Base-by-base conservation (phyloP, 2,888 invertebrate genomes). In the Ochlodes sylvanus region DNA sequence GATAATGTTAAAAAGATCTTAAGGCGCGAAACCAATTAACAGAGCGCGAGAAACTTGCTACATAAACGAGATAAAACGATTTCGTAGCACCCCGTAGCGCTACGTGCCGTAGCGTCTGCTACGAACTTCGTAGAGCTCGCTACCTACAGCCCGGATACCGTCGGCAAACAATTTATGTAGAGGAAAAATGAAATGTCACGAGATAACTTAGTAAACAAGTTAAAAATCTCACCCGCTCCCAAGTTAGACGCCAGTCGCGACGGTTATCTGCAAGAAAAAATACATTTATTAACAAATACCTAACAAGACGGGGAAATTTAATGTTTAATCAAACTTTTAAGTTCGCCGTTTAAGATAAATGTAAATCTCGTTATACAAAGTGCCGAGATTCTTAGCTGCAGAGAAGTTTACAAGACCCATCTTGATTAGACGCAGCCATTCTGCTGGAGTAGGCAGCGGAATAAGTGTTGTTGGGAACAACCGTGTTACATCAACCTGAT, bases 361-460 rank as follows among this genome's bases (percentile, higher is more conserved):
- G 52, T 50, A 52, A 38, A 58, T 65, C 47, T 52, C 15, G 41
- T 60, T 52, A 42, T 41, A 41, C 41, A 58, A 60, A 66, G 42
- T 60, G 58, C 10, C 34, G 52, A 66, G 41, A 41, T 65, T 66
- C 60, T 42, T 66, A 66, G 54, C 54, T 60, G 66, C 14, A 5
- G 54, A 57, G 64, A 64, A 60, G 42, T 60, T 66, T 54, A 34
- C 66, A 60, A 66, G 66, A 60, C 66, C 52, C 54, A 66, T 66
- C 66, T 66, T 66, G 66, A 66, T 66, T 66, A 66, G 66, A 54
- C 66, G 41, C 50, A 54, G 66, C 67, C 60, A 61, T 67, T 67
- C 61, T 47, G 67, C 47, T 21, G 44, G 44, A 67, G 61, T 32
- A 12, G 47, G 60, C 55, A 55, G 55, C 66, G 60, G 42, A 47